Conservation (phyloP, 2,113 vertebrate species). For the Thamnophis sirtalis region DNA sequence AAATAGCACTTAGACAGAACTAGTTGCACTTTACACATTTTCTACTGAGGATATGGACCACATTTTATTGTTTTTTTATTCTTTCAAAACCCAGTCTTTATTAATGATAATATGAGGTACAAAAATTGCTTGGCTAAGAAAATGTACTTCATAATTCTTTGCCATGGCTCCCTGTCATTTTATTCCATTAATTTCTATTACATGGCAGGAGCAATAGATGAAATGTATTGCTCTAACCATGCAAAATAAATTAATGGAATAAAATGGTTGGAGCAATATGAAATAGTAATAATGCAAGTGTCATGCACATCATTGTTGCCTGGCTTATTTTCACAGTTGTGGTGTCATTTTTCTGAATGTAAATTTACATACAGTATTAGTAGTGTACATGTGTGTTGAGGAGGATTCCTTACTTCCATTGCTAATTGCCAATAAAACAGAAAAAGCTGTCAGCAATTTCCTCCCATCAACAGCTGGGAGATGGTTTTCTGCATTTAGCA, state of each 20-base stretch:
- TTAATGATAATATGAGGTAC: background rate
- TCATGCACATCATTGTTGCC: background rate
- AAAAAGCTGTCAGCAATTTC: slow-evolving; percentile 74
- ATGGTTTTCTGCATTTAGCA: slow-evolving; percentile 72
- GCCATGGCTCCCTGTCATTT: background rate
- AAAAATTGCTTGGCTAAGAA: background rate
- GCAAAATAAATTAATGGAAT: background rate
- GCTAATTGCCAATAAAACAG: slow-evolving; percentile 46
- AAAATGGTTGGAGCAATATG: background rate
- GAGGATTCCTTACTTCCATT: slow-evolving; percentile 28
- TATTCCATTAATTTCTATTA: background rate
- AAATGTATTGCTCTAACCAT: background rate
- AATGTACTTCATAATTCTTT: background rate
- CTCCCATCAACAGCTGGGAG: slow-evolving; percentile 74
- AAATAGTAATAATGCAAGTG: background rate
- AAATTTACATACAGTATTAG: background rate
- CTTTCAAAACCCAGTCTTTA: background rate
- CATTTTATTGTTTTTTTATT: background rate
- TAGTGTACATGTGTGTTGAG: background rate
- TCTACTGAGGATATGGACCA: background rate
- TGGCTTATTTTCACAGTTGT: background rate
- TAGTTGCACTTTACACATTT: background rate
- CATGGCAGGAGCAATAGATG: background rate
- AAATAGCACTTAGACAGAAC: background rate
- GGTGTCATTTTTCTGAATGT: background rate